Percentiles rank a stretch among this genome's conserved stretches.
Conservation (phyloP, 2,113 vertebrate genomes). For the Symphodus melops region DNA sequence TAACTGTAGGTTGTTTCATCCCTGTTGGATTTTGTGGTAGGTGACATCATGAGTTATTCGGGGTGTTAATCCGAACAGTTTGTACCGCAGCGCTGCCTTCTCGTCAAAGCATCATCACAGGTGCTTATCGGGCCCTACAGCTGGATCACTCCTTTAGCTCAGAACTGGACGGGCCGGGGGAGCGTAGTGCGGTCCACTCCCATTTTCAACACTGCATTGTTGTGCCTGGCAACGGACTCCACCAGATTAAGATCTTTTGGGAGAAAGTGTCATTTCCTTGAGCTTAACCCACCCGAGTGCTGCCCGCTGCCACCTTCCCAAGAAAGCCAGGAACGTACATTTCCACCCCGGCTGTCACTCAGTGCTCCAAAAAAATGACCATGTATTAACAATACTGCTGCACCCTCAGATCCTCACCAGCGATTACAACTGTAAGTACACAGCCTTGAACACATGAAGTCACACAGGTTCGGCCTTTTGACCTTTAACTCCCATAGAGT, state of each 20-base stretch:
- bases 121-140: constrained; percentile 87
- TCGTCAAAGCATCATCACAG: constrained; percentile 55
- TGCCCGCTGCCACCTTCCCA: constrained; percentile 45
- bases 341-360: constrained; percentile 66
- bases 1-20: not conserved
- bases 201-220: constrained; percentile 90
- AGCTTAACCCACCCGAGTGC: constrained; percentile 34
- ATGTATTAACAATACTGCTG: constrained; percentile 65
- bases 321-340: constrained; percentile 35
- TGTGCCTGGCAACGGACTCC: constrained; percentile 81
- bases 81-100: constrained; percentile 7
- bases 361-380: constrained; percentile 39
- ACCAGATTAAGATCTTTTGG: constrained; percentile 84
- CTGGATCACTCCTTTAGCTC: constrained; percentile 78
- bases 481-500: constrained; percentile 16
- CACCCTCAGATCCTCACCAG: constrained; percentile 43
- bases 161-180: constrained; percentile 63
- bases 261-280: constrained; percentile 87
- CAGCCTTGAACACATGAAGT: constrained; percentile 41
- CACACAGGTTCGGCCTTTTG: constrained; percentile 47
- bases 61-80: constrained; percentile 53
- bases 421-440: constrained; percentile 54
- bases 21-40: not conserved
- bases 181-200: constrained; percentile 61
- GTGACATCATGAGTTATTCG: constrained; percentile 35